Percentiles rank a stretch among this genome's conserved stretches.
These are phyloP conservation scores for Natrix natrix DNA, from an alignment of 2,797 vertebrate genomes.

Conservation along the genomic window DNA sequence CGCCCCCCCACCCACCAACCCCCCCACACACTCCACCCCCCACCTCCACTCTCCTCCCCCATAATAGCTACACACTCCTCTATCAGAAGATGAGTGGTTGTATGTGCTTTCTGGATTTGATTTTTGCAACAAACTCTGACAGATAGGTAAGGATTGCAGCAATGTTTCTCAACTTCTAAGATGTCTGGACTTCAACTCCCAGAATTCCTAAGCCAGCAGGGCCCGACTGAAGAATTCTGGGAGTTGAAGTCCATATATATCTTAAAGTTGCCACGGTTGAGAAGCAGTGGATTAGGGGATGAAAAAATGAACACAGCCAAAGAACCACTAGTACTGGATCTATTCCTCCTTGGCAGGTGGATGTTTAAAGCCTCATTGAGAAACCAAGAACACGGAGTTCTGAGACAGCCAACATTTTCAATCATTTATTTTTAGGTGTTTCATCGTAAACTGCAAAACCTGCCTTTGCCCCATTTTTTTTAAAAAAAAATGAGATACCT, in stretches of 20 bases:
- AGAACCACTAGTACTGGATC: background rate
- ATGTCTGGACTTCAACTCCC: background rate
- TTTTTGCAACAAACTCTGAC: too few relatives aligned
- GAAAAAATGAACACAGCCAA: background rate
- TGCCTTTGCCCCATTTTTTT: background rate
- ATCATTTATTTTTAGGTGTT: background rate
- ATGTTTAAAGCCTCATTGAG: background rate
- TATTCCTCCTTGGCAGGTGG: background rate
- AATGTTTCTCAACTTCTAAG: background rate
- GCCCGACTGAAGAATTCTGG: background rate
- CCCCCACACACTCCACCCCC: too few relatives aligned
- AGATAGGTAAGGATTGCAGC: background rate
- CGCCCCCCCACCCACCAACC: too few relatives aligned
- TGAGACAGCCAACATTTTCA: background rate
- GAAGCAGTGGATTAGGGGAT: background rate
- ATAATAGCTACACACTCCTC: too few relatives aligned
- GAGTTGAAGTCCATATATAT: background rate
- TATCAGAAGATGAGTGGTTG: too few relatives aligned
- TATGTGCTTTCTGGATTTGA: too few relatives aligned
- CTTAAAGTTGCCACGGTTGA: background rate
- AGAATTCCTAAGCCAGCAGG: background rate
- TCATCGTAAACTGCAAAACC: background rate
- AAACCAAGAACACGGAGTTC: background rate
- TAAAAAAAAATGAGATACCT: constrained; percentile 73
- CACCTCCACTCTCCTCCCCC: too few relatives aligned